Base-by-base conservation (phyloP, 2,113 vertebrate genomes). In the Python bivittatus region DNA sequence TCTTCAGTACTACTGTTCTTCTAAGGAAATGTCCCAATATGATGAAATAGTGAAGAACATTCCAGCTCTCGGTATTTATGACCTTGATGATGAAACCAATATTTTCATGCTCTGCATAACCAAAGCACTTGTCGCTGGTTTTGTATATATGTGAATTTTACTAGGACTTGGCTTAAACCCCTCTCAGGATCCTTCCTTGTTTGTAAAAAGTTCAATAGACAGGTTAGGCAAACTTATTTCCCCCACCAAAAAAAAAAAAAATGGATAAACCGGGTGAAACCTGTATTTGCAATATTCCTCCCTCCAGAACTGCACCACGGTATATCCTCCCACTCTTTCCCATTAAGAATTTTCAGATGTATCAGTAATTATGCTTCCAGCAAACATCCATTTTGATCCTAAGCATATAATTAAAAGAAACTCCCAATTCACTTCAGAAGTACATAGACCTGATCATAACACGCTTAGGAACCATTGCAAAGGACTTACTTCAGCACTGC, bases 241-340 rank as follows among this genome's bases (percentile, higher is more conserved):
- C 79, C 61, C 92, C 86, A 93, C 90, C 87, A 13, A 64, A 1
- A 3, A 25, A 22, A 25, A 61, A 86, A 88, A 92, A 92, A 92
- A 95, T 93, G 48, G 48, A 94, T 68, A 86, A 91, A 92, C 90
- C 86, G 89, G 95, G 90, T 91, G 95, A 91, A 86, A 90, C 95
- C 95, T 96, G 93, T 94, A 94, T 95, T 95, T 93, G 94, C 91
- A 91, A 79, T 89, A 92, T 27, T 89, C 93, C 93, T 93, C 85
- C 88, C 88, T 94, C 83, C 60, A 92, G 96, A 94, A 54, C 8
- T 56, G 25, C 22, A 57, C 33, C 25, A 79, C 1, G 15, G 33
- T 29, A 29, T 17, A 29, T 25, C 29, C 3, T 23, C 12, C 54
- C 9, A 29, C 48, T 23, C 33, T 33, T 58, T 58, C 22, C n/a